Evolutionary conservation across 2,797 vertebrate species (phyloP).

Genomic region (Leptatherina wallacei): DNA sequence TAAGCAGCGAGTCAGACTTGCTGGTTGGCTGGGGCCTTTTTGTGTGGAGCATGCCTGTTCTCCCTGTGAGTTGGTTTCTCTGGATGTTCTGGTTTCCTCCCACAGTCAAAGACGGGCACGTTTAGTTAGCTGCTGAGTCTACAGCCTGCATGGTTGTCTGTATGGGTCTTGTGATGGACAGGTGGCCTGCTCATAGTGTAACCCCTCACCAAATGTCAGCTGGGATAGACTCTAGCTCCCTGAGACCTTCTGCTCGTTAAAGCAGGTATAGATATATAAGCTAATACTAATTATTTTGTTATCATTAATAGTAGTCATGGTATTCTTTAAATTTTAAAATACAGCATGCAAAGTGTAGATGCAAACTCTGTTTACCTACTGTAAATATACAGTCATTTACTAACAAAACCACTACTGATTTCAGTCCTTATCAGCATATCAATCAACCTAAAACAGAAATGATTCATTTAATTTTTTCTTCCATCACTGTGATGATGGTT

Average conservation of each 20-base stretch:
- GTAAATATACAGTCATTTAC: not conserved
- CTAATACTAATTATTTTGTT: not conserved
- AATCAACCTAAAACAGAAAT: not conserved
- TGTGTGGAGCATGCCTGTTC: not conserved
- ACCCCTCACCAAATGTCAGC: not conserved
- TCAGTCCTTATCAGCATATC: not conserved
- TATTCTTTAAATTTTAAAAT: not conserved
- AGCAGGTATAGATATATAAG: not conserved
- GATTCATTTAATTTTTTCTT: not conserved
- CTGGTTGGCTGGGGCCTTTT: not conserved
- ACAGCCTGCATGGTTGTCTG: not conserved
- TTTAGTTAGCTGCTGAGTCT: not conserved
- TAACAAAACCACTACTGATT: not conserved
- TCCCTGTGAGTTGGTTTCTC: not conserved
- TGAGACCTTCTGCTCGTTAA: not conserved
- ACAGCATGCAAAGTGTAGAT: not conserved
- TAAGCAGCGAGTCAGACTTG: not conserved
- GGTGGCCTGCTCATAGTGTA: conserved; percentile 7
- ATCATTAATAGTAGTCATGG: not conserved
- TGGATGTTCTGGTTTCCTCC: not conserved
- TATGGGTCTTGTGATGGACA: conserved; percentile 6
- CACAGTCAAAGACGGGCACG: not conserved
- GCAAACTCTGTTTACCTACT: not conserved
- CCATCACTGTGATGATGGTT: not conserved
- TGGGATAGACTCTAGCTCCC: not conserved